Evolutionary conservation across 2,113 vertebrate genomes (phyloP), one percentile per base, ranked within the genome.

Genomic region (Myiopsitta monachus): DNA sequence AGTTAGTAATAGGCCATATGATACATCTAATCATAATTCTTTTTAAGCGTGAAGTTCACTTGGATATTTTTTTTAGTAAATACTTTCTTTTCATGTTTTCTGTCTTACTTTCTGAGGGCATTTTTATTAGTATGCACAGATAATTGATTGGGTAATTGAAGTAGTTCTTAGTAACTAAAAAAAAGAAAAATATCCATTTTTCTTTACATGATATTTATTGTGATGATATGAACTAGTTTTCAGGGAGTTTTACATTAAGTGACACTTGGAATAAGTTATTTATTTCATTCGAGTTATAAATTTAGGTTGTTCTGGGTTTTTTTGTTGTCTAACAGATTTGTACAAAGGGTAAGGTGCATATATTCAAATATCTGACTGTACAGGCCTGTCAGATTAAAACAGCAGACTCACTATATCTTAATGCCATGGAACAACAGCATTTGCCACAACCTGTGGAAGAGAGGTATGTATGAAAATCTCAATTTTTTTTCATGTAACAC

Each of bases 311-410:
- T 57, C n/a, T 57, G 55, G 19, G 6, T 31, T 38, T 62, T 83
- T 87, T 57, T 22, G 18, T 69, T 95, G 55, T 91, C 73, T 57
- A 41, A 30, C 96, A 99, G 99, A 99, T 99, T 96, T 99, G 99
- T 94, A 98, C 99, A 49, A 99, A 99, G 96, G 99, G 99, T 11
- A 99, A 98, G 97, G 98, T 99, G 87, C 99, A 99, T 97, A 99
- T 99, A 97, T 99, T 99, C 96, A 99, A 99, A 95, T 99, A 99
- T 64, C 98, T 99, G 96, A 98, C 97, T 92, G 98, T 99, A 52
- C 99, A 99, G 86, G 99, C 99, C 0, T 99, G 99, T 97, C 99
- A 99, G 90, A 98, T 98, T 47, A 99, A 99, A 98, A 98, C 99
- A 94, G 86, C 98, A 3, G 99, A 99, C 62, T 98, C 98, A 0